These are phyloP conservation scores for Dicyrtoma fusca DNA, from an alignment of 2,888 invertebrate genomes.

Conservation along the genomic window DNA sequence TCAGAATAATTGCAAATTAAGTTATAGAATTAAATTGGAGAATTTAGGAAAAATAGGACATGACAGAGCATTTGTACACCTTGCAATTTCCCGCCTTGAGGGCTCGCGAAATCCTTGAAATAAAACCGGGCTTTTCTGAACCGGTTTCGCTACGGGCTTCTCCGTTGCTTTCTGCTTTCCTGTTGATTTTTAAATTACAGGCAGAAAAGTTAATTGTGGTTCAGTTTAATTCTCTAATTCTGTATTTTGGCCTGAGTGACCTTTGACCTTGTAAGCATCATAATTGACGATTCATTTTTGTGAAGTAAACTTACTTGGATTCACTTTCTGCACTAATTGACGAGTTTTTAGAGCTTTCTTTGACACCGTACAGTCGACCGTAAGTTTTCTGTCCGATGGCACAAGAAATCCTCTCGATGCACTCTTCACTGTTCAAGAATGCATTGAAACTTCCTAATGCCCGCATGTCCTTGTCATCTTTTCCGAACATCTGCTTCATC, in stretches of 20 bases:
- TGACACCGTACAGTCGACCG: background rate
- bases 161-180: too few relatives aligned
- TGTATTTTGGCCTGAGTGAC: background rate
- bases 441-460: background rate
- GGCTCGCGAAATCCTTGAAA: slow-evolving; percentile 16
- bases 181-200: too few relatives aligned
- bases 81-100: slow-evolving; percentile 23
- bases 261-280: too few relatives aligned
- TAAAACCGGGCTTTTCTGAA: background rate
- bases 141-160: background rate
- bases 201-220: too few relatives aligned
- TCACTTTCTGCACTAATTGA: too few relatives aligned
- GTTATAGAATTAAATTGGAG: too few relatives aligned
- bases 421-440: slow-evolving; percentile 20
- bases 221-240: background rate
- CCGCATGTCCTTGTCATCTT: background rate
- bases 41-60: slow-evolving; percentile 17
- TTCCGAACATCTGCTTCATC: slow-evolving; percentile 2
- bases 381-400: slow-evolving; percentile 16
- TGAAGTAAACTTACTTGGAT: too few relatives aligned
- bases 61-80: slow-evolving; percentile 17
- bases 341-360: too few relatives aligned
- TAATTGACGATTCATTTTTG: too few relatives aligned
- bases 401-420: slow-evolving; percentile 25
- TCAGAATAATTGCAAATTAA: too few relatives aligned